Conservation (phyloP, 2,113 vertebrate genomes). For the Pelodiscus sinensis region DNA sequence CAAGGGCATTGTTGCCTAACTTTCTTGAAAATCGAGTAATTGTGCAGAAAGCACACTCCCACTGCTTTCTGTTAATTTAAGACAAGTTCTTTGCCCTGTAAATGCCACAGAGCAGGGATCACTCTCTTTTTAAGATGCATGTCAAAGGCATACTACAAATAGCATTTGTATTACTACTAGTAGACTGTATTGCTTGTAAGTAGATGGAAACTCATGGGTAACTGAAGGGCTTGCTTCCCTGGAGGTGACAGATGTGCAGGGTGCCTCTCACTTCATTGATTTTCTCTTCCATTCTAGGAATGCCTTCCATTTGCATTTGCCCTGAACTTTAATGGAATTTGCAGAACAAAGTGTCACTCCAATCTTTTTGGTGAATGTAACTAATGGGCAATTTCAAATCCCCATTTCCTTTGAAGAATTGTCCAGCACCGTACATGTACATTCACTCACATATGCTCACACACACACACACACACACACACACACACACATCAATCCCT, state of each 20-base stretch:
- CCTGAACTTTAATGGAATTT: background rate
- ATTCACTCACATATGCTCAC: background rate
- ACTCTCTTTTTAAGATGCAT: background rate
- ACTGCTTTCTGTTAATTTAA: background rate
- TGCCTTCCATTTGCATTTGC: background rate
- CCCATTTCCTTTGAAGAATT: background rate
- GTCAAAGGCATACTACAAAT: background rate
- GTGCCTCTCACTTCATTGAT: background rate
- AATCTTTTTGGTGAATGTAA: background rate
- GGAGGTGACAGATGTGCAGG: background rate
- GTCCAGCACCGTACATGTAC: background rate
- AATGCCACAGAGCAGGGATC: background rate
- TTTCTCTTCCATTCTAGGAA: background rate
- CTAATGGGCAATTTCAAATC: background rate
- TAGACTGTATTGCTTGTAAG: background rate
- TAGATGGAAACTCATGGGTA: background rate
- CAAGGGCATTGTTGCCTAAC: background rate
- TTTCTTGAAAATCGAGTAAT: background rate
- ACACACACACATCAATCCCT: background rate
- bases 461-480: background rate
- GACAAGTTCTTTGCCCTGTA: background rate
- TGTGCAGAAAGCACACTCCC: background rate
- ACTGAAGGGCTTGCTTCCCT: background rate
- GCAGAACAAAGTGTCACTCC: background rate
- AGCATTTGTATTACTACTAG: background rate